Base-by-base conservation (phyloP, 2,888 invertebrate species). In the Philereme vetulata region DNA sequence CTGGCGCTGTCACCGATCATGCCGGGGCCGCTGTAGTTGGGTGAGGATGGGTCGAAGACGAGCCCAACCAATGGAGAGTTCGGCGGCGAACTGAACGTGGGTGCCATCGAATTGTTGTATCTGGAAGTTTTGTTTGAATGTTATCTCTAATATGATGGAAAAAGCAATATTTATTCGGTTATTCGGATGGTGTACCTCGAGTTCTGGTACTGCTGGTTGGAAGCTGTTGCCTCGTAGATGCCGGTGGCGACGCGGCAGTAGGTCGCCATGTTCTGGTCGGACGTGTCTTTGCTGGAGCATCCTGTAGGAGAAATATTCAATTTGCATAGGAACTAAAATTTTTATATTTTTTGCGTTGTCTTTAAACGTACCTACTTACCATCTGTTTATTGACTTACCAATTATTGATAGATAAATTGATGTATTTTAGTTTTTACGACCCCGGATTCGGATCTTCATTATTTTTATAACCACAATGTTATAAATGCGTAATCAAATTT, bases 41-140 rank as follows among this genome's bases (percentile, higher is more conserved):
- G 77, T 33, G 88, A 87, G 51, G 88, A 83, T n/a, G 90, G 85
- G 67, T 90, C 89, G 70, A 90, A 92, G 46, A 90, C 82, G 48
- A 91, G 74, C 42, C 92, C 91, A 48, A 90, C 86, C 44, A 91
- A 78, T 6, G 92, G 92, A 7, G 92, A 92, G 76, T 89, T 85
- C 4, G 92, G 92, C 9, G 91, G 92, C 42, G 92, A 91, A 72
- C 90, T 88, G 75, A 92, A 92, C 32, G 88, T 86, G 21, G 91
- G 90, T 46, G 83, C 85, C 65, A 87, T 81, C 36, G 86, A 74
- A 71, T 86, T 87, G 76, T 80, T 87, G 76, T 86, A 88, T 77
- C 91, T 91, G 85, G 55, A 89, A 90, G 77, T 65, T 64, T 65
- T 47, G 46, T 55, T 55, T 52, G 52, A 45, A 64, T 72, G 74